Conservation (phyloP, 2,797 vertebrate species). For the Buceros bicornis region DNA sequence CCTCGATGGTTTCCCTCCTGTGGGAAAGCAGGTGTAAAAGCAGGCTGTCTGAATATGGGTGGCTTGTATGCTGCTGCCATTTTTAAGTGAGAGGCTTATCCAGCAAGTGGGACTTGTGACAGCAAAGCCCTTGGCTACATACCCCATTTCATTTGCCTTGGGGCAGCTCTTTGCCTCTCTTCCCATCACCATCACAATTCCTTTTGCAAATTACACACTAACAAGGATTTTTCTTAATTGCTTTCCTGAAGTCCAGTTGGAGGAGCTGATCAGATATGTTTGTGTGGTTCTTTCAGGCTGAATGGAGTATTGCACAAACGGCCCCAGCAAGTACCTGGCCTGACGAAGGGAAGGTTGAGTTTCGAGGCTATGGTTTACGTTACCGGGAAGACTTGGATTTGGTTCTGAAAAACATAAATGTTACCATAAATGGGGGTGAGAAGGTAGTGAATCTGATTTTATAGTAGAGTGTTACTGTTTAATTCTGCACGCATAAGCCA, state of each 20-base stretch:
- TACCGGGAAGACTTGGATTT: slow-evolving; percentile 92
- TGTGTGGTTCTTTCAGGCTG: slow-evolving; percentile 81
- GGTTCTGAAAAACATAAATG: slow-evolving; percentile 88
- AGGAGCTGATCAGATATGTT: background rate
- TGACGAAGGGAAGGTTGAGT: slow-evolving; percentile 86
- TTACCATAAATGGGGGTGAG: slow-evolving; percentile 89
- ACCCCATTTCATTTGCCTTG: background rate
- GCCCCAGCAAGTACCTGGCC: slow-evolving; percentile 86
- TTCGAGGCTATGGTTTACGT: slow-evolving; percentile 87
- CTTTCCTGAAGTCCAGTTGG: background rate
- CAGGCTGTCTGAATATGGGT: background rate
- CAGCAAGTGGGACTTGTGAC: background rate
- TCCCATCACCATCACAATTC: background rate
- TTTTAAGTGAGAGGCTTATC: background rate
- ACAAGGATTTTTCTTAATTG: background rate
- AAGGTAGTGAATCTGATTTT: slow-evolving; percentile 82
- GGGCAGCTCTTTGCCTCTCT: background rate
- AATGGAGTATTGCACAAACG: slow-evolving; percentile 83
- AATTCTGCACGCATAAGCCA: background rate
- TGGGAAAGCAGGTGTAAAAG: background rate
- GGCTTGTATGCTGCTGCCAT: background rate
- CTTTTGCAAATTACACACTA: background rate
- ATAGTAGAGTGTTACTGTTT: background rate
- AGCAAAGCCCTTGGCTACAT: background rate
- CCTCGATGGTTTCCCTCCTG: background rate